Conservation (phyloP, 1,140 invertebrate genomes). For the Brachionus calyciflorus region DNA sequence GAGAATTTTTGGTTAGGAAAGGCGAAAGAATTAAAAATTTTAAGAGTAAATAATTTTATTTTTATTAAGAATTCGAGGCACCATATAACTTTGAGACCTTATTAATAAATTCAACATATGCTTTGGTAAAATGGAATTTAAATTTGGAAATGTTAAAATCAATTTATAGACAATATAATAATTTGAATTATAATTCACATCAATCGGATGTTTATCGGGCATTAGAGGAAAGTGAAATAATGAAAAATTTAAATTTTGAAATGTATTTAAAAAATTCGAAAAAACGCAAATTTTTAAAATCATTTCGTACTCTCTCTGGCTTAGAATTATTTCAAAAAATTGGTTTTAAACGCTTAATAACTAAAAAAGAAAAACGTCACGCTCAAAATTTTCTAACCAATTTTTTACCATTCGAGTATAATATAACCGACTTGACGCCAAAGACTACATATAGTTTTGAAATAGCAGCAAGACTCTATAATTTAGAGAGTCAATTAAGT, state of each 20-base stretch:
- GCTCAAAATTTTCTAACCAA: not conserved
- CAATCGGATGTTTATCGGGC: not conserved
- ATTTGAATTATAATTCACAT: not conserved
- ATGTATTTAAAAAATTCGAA: constrained; percentile 20
- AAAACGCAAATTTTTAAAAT: not conserved
- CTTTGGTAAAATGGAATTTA: constrained; percentile 15
- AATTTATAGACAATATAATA: constrained; percentile 1
- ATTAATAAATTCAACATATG: not conserved
- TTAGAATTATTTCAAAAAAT: not conserved
- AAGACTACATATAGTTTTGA: not conserved
- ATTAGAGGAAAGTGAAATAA: not conserved
- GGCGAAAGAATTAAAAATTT: no score
- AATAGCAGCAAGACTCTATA: constrained; percentile 18
- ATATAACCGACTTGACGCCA: not conserved
- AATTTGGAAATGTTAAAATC: not conserved
- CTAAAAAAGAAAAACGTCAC: not conserved
- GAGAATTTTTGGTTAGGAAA: no score
- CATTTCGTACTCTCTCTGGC: not conserved
- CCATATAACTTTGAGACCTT: constrained; percentile 21
- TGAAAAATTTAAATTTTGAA: constrained; percentile 37
- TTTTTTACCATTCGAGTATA: constrained; percentile 19
- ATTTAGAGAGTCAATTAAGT: not conserved
- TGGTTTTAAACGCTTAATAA: not conserved
- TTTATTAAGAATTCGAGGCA: constrained; percentile 11
- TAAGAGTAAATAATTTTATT: not conserved